These are phyloP conservation scores for Plebejus melissa DNA, from an alignment of 2,888 invertebrate species.

Conservation along the genomic window DNA sequence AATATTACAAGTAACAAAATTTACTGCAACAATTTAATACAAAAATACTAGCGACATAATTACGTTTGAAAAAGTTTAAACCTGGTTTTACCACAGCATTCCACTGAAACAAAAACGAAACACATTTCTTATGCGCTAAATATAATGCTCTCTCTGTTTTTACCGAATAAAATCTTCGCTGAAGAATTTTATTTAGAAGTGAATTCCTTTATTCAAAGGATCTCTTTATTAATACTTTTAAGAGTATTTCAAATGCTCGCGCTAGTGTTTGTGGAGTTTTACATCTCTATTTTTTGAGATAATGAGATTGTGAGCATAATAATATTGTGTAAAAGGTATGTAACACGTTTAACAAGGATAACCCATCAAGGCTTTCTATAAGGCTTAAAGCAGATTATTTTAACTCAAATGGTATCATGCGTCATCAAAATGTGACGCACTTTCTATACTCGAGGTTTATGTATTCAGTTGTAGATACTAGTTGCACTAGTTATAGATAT, in stretches of 20 bases:
- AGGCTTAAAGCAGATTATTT: no score
- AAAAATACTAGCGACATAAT: not conserved
- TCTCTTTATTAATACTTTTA: slow-evolving; percentile 16
- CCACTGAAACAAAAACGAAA: not conserved
- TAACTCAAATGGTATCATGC: no score
- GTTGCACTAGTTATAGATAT: no score
- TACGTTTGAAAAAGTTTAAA: not conserved
- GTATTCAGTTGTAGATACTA: no score
- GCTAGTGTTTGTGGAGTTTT: not conserved
- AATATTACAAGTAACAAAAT: not conserved
- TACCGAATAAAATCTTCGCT: slow-evolving; percentile 10
- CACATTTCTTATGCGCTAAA: slow-evolving; percentile 9
- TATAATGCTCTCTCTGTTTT: slow-evolving; percentile 8
- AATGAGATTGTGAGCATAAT: not conserved
- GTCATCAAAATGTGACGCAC: no score
- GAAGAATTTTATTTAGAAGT: slow-evolving; percentile 13
- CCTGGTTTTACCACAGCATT: not conserved
- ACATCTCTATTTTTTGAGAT: not conserved
- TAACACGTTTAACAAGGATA: no score
- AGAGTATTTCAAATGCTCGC: slow-evolving; percentile 8
- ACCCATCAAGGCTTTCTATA: no score
- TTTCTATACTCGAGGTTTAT: no score
- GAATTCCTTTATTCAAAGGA: slow-evolving; percentile 13
- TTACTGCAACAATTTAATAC: not conserved
- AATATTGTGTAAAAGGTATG: no score